A percentile compares a stretch with the other conserved stretches of the same genome.
Conservation (phyloP, 1,140 invertebrate genomes). For the Apocrypta bakeri region DNA sequence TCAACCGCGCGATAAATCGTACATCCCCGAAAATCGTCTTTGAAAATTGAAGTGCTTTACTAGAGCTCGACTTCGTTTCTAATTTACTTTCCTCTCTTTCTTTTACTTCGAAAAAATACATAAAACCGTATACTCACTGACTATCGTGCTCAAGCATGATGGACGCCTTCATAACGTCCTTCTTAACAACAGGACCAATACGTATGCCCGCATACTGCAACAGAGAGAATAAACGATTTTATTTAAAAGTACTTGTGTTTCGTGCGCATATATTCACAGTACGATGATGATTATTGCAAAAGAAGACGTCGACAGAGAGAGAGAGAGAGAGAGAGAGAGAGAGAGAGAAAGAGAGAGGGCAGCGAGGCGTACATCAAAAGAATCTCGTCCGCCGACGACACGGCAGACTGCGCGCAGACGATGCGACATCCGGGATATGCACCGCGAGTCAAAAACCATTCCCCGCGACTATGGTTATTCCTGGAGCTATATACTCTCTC, state of each 20-base stretch:
- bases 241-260: conserved; percentile 1
- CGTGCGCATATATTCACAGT: not conserved
- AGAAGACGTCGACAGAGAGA: not conserved
- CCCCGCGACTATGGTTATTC: conserved; percentile 14
- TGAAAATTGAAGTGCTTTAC: too few relatives aligned
- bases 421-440: conserved; percentile 48
- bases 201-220: conserved; percentile 97
- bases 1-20: not conserved
- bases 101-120: conserved; percentile 2
- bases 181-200: conserved; percentile 99
- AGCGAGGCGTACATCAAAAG: conserved; percentile 26
- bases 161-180: conserved; percentile 99
- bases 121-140: conserved; percentile 83
- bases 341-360: not conserved
- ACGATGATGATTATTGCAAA: not conserved
- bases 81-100: too few relatives aligned
- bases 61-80: not conserved
- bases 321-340: not conserved
- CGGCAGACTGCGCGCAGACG: conserved; percentile 15
- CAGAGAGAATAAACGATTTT: conserved; percentile 54
- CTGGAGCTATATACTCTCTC: conserved; percentile 8
- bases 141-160: conserved; percentile 99
- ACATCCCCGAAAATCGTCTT: conserved; percentile 17
- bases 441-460: conserved; percentile 10
- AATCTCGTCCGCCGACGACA: conserved; percentile 19